Conservation (phyloP, 2,888 invertebrate species). For the Pantelozetes paolii region DNA sequence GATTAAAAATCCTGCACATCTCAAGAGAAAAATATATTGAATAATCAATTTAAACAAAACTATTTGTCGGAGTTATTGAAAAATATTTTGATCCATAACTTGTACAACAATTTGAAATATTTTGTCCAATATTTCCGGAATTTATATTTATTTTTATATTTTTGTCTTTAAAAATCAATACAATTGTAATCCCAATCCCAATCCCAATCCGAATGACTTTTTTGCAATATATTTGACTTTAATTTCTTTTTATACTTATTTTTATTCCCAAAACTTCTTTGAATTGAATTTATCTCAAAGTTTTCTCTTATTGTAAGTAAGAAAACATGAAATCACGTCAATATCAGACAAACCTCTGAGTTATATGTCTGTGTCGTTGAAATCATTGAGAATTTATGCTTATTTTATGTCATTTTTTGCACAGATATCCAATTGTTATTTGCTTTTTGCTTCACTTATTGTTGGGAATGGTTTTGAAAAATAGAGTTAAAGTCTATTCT, state of each 20-base stretch:
- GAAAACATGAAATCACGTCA: not conserved
- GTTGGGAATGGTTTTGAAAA: not conserved
- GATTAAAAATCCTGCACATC: too few relatives aligned
- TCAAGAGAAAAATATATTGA: too few relatives aligned
- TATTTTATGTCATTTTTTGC: not conserved
- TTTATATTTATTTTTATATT: too few relatives aligned
- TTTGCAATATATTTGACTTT: not conserved
- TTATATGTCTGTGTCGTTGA: not conserved
- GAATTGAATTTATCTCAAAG: not conserved
- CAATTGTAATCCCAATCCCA: too few relatives aligned
- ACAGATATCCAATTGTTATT: not conserved
- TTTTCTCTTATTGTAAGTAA: not conserved
- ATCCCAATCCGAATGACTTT: not conserved
- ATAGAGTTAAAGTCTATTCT: not conserved
- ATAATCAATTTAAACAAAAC: too few relatives aligned
- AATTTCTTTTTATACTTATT: not conserved
- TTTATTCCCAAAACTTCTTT: too few relatives aligned
- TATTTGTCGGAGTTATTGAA: too few relatives aligned
- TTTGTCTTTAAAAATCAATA: too few relatives aligned
- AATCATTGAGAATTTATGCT: constrained; percentile 18
- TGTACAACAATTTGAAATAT: too few relatives aligned
- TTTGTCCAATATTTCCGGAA: too few relatives aligned
- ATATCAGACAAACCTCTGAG: not conserved
- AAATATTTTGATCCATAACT: too few relatives aligned
- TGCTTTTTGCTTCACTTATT: not conserved